phyloP scores from a whole-genome alignment of 2,888 invertebrate genomes.

The Bellardia pandia region DNA sequence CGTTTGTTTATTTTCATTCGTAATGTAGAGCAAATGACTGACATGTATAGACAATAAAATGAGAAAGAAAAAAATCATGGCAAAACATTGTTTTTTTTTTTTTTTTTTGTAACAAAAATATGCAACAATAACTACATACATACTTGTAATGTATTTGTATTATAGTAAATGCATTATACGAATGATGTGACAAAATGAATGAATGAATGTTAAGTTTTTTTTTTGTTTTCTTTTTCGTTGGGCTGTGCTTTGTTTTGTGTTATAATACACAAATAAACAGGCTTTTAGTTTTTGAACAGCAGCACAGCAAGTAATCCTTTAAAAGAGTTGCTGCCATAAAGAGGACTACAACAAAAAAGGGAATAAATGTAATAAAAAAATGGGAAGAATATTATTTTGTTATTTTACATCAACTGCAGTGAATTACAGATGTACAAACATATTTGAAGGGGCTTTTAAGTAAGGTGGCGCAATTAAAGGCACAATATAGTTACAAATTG shows the following conservation, averaged over 20 bases:
- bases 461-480: background rate
- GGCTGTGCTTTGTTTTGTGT: no score
- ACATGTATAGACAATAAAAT: conserved; percentile 50
- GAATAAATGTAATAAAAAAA: conserved; percentile 12
- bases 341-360: background rate
- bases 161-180: conserved; percentile 60
- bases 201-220: conserved; percentile 28
- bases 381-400: conserved; percentile 18
- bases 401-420: background rate
- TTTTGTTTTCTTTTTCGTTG: background rate
- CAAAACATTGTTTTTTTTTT: background rate
- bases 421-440: background rate
- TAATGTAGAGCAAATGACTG: conserved; percentile 38
- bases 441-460: background rate
- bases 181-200: conserved; percentile 70
- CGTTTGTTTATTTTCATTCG: background rate
- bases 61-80: conserved; percentile 4
- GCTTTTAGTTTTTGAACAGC: conserved; percentile 36
- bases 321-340: conserved; percentile 25
- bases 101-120: background rate
- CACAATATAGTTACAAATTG: no score
- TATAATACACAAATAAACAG: conserved; percentile 14
- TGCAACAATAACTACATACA: background rate
- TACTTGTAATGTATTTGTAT: conserved; percentile 17
- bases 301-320: conserved; percentile 27